phyloP scores from a whole-genome alignment of 2,888 invertebrate species.

The Taenaris catops region DNA sequence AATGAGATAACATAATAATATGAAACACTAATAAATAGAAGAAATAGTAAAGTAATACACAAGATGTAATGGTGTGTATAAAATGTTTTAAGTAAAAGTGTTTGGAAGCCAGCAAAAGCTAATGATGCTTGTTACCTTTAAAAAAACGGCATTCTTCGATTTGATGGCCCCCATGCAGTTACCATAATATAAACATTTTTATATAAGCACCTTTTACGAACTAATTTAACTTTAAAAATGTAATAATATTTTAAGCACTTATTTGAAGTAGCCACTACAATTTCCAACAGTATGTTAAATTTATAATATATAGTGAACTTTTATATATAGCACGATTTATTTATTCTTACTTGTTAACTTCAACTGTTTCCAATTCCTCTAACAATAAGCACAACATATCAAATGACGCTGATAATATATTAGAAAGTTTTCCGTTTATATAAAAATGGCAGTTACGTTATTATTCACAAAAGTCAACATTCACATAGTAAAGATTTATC shows the following conservation, averaged over 20 bases:
- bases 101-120: too few species aligned
- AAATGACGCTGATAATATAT: conserved; percentile 40
- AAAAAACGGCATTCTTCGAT: conserved; percentile 58
- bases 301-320: conserved; percentile 28
- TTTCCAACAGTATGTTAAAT: conserved; percentile 34
- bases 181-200: conserved; percentile 35
- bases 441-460: conserved; percentile 51
- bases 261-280: conserved; percentile 17
- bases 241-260: conserved; percentile 11
- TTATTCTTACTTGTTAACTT: conserved; percentile 12
- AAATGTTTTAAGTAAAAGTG: too few species aligned
- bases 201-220: conserved; percentile 16
- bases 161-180: conserved; percentile 73
- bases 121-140: conserved; percentile 48
- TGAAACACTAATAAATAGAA: too few species aligned
- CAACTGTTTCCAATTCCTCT: conserved; percentile 32
- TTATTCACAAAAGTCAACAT: conserved; percentile 47
- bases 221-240: conserved; percentile 13
- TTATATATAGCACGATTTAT: conserved; percentile 19
- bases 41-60: too few species aligned
- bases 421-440: conserved; percentile 36
- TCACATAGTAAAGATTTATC: conserved; percentile 52
- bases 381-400: conserved; percentile 31
- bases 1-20: too few species aligned
- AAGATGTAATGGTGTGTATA: too few species aligned